These are phyloP conservation scores for Drosophila subpulchrella DNA, from an alignment of 1,140 invertebrate genomes.

Conservation along the genomic window DNA sequence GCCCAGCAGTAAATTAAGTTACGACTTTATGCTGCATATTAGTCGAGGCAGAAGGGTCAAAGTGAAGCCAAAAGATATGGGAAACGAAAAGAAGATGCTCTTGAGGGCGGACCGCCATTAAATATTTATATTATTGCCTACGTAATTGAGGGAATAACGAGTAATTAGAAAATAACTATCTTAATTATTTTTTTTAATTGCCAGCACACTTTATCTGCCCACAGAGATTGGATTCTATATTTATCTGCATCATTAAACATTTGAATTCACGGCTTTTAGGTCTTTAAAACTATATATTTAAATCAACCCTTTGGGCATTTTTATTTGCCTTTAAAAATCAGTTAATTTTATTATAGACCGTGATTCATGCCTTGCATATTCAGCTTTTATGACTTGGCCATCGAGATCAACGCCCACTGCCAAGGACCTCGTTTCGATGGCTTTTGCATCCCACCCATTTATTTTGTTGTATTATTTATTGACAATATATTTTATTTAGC, in stretches of 20 bases:
- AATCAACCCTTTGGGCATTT: not conserved
- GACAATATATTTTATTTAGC: slow-evolving; percentile 77
- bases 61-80: not conserved
- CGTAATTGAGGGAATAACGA: slow-evolving; percentile 7
- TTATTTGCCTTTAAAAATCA: slow-evolving; percentile 14
- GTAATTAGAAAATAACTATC: slow-evolving; percentile 9
- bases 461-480: slow-evolving; percentile 55
- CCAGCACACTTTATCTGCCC: not conserved
- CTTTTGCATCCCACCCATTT: not conserved
- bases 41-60: slow-evolving; percentile 12
- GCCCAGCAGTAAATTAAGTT: slow-evolving; percentile 46
- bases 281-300: not conserved
- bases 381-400: slow-evolving; percentile 45
- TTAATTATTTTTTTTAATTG: slow-evolving; percentile 1
- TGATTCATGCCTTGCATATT: slow-evolving; percentile 48
- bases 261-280: not conserved
- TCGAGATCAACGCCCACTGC: slow-evolving; percentile 43
- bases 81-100: not conserved
- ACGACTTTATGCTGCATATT: slow-evolving; percentile 45
- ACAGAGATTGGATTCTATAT: not conserved
- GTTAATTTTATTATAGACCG: slow-evolving; percentile 30
- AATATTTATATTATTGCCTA: slow-evolving; percentile 28
- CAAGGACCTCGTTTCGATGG: slow-evolving; percentile 25
- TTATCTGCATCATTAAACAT: not conserved
- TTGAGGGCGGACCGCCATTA: slow-evolving; percentile 1